Conservation (phyloP, 2,113 vertebrate species). For the Oenanthe melanoleuca region DNA sequence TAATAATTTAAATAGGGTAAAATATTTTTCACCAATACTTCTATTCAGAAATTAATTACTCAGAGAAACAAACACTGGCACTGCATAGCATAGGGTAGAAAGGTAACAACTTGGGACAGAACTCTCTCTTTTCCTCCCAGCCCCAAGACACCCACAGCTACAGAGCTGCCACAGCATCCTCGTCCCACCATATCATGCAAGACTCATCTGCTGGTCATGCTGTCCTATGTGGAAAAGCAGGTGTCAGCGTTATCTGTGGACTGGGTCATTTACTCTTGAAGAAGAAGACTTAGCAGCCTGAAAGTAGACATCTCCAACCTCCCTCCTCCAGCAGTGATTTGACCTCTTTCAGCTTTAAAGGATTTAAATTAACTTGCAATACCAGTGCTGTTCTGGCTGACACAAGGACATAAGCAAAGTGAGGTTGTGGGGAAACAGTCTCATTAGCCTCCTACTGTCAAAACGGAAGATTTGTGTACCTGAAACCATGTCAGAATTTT, state of each 20-base stretch:
- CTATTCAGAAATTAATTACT: background rate
- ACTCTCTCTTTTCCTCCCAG: background rate
- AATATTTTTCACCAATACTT: background rate
- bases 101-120: background rate
- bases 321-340: background rate
- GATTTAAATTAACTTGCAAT: background rate
- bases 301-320: background rate
- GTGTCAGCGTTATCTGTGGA: accelerated
- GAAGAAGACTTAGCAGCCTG: background rate
- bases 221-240: background rate
- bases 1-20: background rate
- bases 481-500: background rate
- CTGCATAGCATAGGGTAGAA: background rate
- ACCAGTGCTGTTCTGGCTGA: background rate
- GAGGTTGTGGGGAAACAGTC: background rate
- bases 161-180: background rate
- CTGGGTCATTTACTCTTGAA: background rate
- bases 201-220: background rate
- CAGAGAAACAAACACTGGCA: background rate
- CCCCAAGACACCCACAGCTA: background rate
- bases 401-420: background rate
- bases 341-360: background rate
- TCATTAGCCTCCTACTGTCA: background rate
- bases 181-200: accelerated
- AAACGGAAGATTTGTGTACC: background rate